A percentile compares a stretch with the other conserved stretches of the same genome.
Evolutionary conservation across 2,888 invertebrate species (phyloP).

Genomic region (Sericinus montela): DNA sequence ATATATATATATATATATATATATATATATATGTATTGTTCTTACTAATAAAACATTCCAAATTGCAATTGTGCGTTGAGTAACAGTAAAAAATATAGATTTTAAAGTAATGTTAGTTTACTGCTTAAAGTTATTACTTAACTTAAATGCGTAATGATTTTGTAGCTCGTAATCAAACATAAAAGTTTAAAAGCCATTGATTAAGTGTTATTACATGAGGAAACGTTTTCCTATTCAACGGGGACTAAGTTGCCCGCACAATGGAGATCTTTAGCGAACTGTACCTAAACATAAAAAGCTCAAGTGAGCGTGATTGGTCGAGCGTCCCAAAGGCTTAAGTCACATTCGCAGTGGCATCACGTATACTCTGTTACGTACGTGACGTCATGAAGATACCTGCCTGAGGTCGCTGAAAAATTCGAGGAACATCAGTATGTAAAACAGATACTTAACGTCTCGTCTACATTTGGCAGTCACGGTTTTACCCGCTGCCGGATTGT

Average conservation of each 20-base stretch:
- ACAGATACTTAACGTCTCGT: constrained; percentile 28
- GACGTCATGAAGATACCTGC: constrained; percentile 37
- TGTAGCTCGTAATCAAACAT: background rate
- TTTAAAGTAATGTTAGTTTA: too few species aligned
- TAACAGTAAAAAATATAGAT: too few species aligned
- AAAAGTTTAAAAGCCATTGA: background rate
- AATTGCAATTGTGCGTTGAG: too few species aligned
- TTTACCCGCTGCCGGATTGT: constrained; percentile 25
- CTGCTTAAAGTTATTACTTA: too few species aligned
- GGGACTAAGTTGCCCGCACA: constrained; percentile 12
- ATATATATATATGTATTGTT: too few species aligned
- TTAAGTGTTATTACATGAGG: constrained; percentile 2
- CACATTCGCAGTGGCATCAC: constrained; percentile 49
- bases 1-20: too few species aligned
- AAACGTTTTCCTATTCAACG: constrained; percentile 2
- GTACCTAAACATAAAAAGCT: constrained; percentile 29
- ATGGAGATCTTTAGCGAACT: constrained; percentile 16
- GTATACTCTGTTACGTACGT: constrained; percentile 48
- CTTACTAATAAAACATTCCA: too few species aligned
- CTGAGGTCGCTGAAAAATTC: constrained; percentile 31
- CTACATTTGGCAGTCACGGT: background rate
- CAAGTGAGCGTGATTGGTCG: constrained; percentile 36
- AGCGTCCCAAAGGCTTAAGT: constrained; percentile 38
- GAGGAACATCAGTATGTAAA: constrained; percentile 43
- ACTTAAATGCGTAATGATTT: too few species aligned